These are phyloP conservation scores for Hirundo rustica DNA, from an alignment of 2,797 vertebrate genomes.

Conservation along the genomic window DNA sequence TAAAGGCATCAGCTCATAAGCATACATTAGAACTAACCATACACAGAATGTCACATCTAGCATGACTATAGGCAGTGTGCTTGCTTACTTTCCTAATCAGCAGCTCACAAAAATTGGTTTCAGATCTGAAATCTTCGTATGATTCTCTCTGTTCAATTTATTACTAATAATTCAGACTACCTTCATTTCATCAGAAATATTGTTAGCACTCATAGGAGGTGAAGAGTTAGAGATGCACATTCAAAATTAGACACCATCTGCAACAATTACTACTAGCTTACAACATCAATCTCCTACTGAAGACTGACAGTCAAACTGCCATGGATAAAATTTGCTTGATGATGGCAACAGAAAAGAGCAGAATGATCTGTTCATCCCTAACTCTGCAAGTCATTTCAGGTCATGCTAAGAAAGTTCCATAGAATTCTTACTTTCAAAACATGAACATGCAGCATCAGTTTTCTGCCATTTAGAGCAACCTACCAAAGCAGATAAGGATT, in stretches of 20 bases:
- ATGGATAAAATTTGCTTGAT: background rate
- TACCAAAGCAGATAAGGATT: conserved; percentile 15
- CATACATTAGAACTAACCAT: background rate
- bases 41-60: background rate
- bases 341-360: background rate
- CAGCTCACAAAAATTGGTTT: background rate
- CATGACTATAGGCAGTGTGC: background rate
- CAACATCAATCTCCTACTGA: background rate
- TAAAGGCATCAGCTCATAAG: background rate
- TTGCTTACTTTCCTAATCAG: background rate
- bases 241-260: background rate
- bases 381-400: background rate
- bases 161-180: background rate
- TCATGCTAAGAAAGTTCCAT: background rate
- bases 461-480: background rate
- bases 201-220: background rate
- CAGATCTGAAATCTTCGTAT: background rate
- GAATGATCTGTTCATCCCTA: background rate
- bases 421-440: background rate
- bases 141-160: background rate
- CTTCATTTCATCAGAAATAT: background rate
- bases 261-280: background rate
- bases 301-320: background rate
- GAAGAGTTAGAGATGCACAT: background rate
- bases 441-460: background rate